Evolutionary conservation across 2,888 invertebrate genomes (phyloP), one percentile per base, ranked within the genome.

Genomic region (Acrobasis suavella): DNA sequence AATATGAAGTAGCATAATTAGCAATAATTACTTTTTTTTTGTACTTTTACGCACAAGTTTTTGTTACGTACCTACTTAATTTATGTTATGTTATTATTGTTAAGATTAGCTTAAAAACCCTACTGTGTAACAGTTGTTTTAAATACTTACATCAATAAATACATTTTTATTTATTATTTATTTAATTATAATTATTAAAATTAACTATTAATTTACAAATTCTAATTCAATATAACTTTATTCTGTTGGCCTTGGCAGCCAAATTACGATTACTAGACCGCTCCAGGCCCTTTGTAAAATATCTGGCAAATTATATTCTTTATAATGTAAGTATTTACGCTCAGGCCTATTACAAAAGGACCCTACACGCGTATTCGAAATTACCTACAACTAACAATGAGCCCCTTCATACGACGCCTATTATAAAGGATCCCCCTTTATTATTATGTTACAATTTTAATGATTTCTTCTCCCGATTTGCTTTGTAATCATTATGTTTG

Each of bases 401-500:
- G 73, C 74, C 83, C 89, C 81, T 80, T 84, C 81, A 91, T 91
- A 82, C 87, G 80, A 87, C 76, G 72, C 78, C 84, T 77, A 91
- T 91, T 91, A 91, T 88, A 85, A 85, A 81, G 79, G 79, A 77
- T 77, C 81, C 88, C 86, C 80, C 78, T 78, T 78, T 82, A 87
- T 87, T 87, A 86, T 86, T 83, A 89, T 81, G 89, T 86, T 90
- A 86, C 89, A 86, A 84, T 83, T 89, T 88, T 89, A 89, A 89
- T 89, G 86, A 89, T 86, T 85, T 77, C 74, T 75, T 70, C 75
- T 72, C 72, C 67, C 69, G 73, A 70, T 67, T 75, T 62, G 62
- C 54, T 32, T 46, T 37, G 60, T 60, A 75, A 77, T 76, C 73
- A 74, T 72, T 70, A 68, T 66, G 65, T 71, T 69, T 72, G 71